Percentiles rank a stretch among this genome's conserved stretches.
Evolutionary conservation across 2,113 vertebrate species (phyloP).

Genomic region (Columba livia): DNA sequence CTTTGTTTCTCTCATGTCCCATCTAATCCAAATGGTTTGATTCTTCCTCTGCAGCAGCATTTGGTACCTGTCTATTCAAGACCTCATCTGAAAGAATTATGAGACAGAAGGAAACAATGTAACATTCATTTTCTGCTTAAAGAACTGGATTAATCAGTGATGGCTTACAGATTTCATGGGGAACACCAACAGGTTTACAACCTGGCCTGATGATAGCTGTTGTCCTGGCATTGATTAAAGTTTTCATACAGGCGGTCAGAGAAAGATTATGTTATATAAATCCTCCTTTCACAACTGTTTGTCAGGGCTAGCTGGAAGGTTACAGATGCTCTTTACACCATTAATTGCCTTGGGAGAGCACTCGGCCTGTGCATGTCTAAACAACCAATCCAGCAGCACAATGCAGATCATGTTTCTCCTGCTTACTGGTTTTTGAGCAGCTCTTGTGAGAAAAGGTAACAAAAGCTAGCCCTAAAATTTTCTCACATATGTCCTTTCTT

Average conservation of each 20-base stretch:
- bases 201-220: background rate
- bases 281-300: background rate
- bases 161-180: background rate
- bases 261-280: background rate
- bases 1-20: background rate
- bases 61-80: background rate
- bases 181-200: background rate
- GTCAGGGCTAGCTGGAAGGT: background rate
- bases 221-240: background rate
- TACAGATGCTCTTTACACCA: background rate
- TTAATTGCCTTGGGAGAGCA: background rate
- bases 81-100: background rate
- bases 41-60: background rate
- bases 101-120: background rate
- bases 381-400: background rate
- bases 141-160: background rate
- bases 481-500: background rate
- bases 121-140: background rate
- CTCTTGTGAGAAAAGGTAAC: background rate
- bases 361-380: background rate
- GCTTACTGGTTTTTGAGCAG: background rate
- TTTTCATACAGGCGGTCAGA: background rate
- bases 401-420: background rate
- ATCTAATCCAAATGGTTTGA: background rate
- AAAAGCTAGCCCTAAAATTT: background rate